Percentiles rank a stretch among this genome's conserved stretches.
These are phyloP conservation scores for Nylanderia fulva DNA, from an alignment of 1,140 invertebrate species.

Conservation along the genomic window DNA sequence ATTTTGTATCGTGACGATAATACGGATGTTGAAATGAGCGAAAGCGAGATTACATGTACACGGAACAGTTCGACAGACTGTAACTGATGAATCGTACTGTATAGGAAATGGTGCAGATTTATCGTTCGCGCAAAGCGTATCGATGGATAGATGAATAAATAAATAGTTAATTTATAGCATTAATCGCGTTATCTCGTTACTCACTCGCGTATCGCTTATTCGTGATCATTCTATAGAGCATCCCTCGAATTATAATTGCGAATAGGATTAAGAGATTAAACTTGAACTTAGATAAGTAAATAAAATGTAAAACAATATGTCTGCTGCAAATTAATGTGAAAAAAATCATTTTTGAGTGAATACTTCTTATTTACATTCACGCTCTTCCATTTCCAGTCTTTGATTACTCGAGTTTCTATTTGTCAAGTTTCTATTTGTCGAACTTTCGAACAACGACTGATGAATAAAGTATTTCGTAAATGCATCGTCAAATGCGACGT, in stretches of 20 bases:
- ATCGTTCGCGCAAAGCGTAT: slow-evolving; percentile 4
- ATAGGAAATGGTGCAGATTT: slow-evolving; percentile 5
- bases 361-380: background rate
- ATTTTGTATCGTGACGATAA: background rate
- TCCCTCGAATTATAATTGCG: background rate
- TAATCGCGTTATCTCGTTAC: slow-evolving; percentile 19
- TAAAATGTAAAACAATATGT: no score
- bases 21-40: background rate
- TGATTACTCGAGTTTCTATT: slow-evolving; percentile 17
- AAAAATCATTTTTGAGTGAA: background rate
- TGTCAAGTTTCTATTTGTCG: slow-evolving; percentile 15
- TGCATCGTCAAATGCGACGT: slow-evolving; percentile 3
- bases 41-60: slow-evolving; percentile 2
- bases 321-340: background rate
- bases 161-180: slow-evolving; percentile 37
- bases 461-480: slow-evolving; percentile 44
- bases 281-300: background rate
- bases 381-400: background rate
- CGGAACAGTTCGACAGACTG: background rate
- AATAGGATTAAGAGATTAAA: background rate
- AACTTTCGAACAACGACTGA: background rate
- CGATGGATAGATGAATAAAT: slow-evolving; percentile 31
- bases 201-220: background rate
- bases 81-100: slow-evolving; percentile 26
- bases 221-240: background rate